A percentile compares a stretch with the other conserved stretches of the same genome.
Conservation (phyloP, 1,140 invertebrate species). For the Zophobas atratus region DNA sequence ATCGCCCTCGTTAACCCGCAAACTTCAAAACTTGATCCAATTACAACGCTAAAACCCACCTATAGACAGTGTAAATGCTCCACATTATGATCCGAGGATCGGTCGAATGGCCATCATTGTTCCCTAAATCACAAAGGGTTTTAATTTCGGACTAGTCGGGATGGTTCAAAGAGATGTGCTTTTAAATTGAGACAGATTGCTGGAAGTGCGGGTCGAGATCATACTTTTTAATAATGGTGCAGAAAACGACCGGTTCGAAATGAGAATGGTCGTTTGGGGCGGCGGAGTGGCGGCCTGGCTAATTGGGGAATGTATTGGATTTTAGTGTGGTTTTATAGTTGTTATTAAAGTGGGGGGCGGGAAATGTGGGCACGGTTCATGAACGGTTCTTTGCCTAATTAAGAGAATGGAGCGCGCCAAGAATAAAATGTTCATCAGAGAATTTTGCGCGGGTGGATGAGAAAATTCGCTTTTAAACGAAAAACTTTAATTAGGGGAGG, state of each 20-base stretch:
- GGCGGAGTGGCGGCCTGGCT: no score
- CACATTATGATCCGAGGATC: slow-evolving; percentile 35
- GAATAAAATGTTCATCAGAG: no score
- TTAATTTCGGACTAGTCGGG: slow-evolving; percentile 6
- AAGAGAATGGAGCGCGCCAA: no score
- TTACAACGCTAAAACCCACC: slow-evolving; percentile 24
- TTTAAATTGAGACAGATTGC: slow-evolving; percentile 21
- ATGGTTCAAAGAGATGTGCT: not conserved
- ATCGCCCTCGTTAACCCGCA: slow-evolving; percentile 22
- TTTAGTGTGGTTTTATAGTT: no score
- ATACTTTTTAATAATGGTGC: not conserved
- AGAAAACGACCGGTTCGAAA: not conserved
- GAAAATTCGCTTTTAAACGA: no score
- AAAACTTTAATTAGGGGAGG: no score
- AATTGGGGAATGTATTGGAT: no score
- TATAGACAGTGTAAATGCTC: slow-evolving; percentile 9
- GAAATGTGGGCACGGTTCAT: no score
- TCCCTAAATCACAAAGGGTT: slow-evolving; percentile 24
- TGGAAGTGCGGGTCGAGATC: not conserved
- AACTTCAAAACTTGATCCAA: slow-evolving; percentile 41
- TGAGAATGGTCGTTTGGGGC: no score
- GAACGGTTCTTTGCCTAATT: no score
- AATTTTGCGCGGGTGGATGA: no score
- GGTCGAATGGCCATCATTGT: slow-evolving; percentile 27
- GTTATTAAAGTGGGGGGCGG: no score